Evolutionary conservation across 2,888 invertebrate genomes (phyloP).

Genomic region (Carpatolechia fugitivella): DNA sequence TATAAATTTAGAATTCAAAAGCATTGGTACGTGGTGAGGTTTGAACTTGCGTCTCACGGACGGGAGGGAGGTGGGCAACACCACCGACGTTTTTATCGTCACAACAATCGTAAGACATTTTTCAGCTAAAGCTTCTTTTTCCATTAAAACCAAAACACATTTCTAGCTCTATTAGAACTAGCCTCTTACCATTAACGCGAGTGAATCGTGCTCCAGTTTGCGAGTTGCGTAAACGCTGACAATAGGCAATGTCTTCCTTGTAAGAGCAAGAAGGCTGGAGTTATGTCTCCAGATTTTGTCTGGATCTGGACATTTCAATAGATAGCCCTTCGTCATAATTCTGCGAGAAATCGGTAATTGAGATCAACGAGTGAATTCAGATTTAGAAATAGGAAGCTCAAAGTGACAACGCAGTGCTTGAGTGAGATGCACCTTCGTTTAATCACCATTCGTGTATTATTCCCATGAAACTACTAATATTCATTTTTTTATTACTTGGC

Average conservation of each 20-base stretch:
- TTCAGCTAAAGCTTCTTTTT: not conserved
- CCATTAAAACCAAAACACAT: not conserved
- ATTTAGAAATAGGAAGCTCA: not conserved
- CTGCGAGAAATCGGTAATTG: not conserved
- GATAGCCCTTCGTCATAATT: not conserved
- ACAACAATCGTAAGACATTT: not conserved
- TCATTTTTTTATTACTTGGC: too few relatives aligned
- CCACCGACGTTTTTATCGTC: too few relatives aligned
- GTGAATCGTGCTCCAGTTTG: constrained; percentile 12
- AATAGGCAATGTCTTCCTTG: constrained; percentile 17
- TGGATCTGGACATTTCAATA: constrained; percentile 8
- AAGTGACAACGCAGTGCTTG: too few relatives aligned
- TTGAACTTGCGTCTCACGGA: too few relatives aligned
- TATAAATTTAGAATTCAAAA: too few relatives aligned
- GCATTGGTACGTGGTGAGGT: too few relatives aligned
- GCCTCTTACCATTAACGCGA: not conserved
- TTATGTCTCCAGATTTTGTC: not conserved
- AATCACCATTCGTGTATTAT: too few relatives aligned
- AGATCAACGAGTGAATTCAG: not conserved
- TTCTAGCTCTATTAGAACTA: not conserved
- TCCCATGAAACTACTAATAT: too few relatives aligned
- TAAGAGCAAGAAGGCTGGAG: not conserved
- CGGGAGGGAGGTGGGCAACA: too few relatives aligned
- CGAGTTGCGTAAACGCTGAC: constrained; percentile 9
- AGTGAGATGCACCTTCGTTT: too few relatives aligned